phyloP scores from a whole-genome alignment of 2,888 invertebrate species.

The Caenorhabditis zanzibari region DNA sequence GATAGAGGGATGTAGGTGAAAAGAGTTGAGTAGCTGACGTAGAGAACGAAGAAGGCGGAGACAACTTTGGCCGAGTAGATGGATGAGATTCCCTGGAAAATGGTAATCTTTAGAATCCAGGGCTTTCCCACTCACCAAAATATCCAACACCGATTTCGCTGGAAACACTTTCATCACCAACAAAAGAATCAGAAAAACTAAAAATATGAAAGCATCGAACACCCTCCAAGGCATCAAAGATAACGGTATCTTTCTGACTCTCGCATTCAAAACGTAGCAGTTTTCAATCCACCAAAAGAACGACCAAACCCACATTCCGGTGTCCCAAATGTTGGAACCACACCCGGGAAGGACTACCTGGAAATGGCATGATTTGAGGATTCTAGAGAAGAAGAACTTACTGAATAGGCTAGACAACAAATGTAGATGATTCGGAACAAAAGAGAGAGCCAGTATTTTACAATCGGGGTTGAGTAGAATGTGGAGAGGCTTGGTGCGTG shows the following conservation, averaged over 20 bases:
- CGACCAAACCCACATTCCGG: constrained; percentile 83
- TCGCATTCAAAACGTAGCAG: constrained; percentile 72
- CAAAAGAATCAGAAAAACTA: constrained; percentile 72
- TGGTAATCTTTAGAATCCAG: neutral
- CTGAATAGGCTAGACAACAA: constrained; percentile 76
- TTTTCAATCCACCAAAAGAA: constrained; percentile 79
- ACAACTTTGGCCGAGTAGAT: constrained; percentile 74
- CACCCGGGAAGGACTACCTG: constrained; percentile 83
- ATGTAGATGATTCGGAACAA: constrained; percentile 81
- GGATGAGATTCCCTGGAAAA: constrained; percentile 60
- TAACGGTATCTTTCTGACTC: constrained; percentile 66
- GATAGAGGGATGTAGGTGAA: constrained; percentile 84
- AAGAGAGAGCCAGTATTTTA: constrained; percentile 85
- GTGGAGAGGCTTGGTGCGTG: constrained; percentile 77
- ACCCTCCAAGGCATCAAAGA: constrained; percentile 74
- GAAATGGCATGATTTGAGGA: neutral
- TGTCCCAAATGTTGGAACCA: constrained; percentile 84
- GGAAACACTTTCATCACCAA: constrained; percentile 72
- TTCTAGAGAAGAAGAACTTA: constrained; percentile 23
- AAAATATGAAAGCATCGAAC: constrained; percentile 73
- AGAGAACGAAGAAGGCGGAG: constrained; percentile 83
- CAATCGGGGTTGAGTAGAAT: constrained; percentile 84
- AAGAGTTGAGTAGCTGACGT: constrained; percentile 85
- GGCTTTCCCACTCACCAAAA: constrained; percentile 40
- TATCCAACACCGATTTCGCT: constrained; percentile 35